phyloP scores from a whole-genome alignment of 2,888 invertebrate genomes.

The Nomada lathburiana region DNA sequence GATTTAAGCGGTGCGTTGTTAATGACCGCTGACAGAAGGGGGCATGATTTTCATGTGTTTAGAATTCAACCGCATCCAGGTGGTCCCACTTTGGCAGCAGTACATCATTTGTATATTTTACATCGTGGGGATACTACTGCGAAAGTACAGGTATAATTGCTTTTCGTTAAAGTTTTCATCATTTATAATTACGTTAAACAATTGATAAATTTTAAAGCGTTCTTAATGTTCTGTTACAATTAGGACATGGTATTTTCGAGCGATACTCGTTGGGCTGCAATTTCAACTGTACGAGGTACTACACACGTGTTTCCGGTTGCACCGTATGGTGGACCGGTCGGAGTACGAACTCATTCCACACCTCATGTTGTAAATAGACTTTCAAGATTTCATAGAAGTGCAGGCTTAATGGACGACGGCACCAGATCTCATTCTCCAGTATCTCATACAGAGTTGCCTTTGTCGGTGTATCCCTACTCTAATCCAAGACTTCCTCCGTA shows the following conservation, averaged over 20 bases:
- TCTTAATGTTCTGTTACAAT: neutral
- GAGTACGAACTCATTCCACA: constrained; percentile 97
- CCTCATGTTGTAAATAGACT: constrained; percentile 96
- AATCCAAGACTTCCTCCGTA: constrained; percentile 97
- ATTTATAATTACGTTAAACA: neutral
- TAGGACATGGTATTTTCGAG: constrained; percentile 95
- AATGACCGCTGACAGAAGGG: constrained; percentile 95
- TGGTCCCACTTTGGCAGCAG: constrained; percentile 93
- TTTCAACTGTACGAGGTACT: constrained; percentile 97
- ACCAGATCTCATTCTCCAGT: constrained; percentile 91
- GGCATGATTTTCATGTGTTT: constrained; percentile 98
- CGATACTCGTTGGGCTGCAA: constrained; percentile 98
- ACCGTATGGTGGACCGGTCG: constrained; percentile 97
- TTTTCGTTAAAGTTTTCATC: neutral
- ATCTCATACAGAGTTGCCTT: constrained; percentile 84
- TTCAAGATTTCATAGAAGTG: constrained; percentile 97
- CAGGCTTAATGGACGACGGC: constrained; percentile 91
- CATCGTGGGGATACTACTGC: constrained; percentile 98
- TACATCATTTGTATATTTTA: constrained; percentile 97
- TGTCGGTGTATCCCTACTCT: constrained; percentile 87
- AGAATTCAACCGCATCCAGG: constrained; percentile 96
- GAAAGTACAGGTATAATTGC: constrained; percentile 89
- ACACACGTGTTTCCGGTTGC: constrained; percentile 99
- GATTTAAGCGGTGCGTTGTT: constrained; percentile 96
- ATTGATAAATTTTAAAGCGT: neutral